Conservation (phyloP, 37 sponge, comb jelly and placozoan genomes). For the Aplysina aerophoba region DNA sequence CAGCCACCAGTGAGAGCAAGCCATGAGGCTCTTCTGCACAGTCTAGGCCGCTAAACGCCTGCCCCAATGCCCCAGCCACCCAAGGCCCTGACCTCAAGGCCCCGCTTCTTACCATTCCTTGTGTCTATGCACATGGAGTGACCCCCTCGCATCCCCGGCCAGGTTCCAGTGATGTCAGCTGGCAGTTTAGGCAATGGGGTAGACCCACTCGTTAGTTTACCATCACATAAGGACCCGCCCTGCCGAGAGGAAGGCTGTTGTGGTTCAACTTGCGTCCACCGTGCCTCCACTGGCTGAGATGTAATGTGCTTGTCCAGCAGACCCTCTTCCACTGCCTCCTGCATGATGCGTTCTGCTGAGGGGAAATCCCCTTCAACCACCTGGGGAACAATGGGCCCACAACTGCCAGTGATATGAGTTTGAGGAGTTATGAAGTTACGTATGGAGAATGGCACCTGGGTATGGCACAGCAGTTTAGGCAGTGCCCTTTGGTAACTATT, state of each 20-base stretch:
- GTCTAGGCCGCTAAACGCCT: no score
- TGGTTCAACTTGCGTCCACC: constrained; percentile 51
- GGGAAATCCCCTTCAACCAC: constrained; percentile 63
- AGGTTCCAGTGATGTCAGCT: neutral
- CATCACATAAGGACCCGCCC: neutral
- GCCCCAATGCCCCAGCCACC: no score
- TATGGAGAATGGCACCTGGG: no score
- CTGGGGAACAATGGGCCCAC: no score
- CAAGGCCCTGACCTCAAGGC: no score
- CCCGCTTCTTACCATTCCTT: constrained; percentile 11
- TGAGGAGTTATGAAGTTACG: no score
- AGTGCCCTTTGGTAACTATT: no score
- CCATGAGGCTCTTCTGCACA: neutral
- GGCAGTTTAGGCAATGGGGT: neutral
- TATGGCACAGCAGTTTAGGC: no score
- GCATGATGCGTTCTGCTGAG: constrained; percentile 49
- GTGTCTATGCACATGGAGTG: constrained; percentile 88
- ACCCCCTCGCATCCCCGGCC: constrained; percentile 84
- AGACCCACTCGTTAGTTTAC: neutral
- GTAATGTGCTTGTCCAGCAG: constrained; percentile 48
- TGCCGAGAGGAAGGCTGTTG: neutral
- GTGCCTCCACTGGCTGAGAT: constrained; percentile 51
- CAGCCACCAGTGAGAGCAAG: neutral
- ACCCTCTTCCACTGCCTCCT: constrained; percentile 56
- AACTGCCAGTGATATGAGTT: no score